These are phyloP conservation scores for Rhadinocentrus ornatus DNA, from an alignment of 2,797 vertebrate species.

Conservation along the genomic window DNA sequence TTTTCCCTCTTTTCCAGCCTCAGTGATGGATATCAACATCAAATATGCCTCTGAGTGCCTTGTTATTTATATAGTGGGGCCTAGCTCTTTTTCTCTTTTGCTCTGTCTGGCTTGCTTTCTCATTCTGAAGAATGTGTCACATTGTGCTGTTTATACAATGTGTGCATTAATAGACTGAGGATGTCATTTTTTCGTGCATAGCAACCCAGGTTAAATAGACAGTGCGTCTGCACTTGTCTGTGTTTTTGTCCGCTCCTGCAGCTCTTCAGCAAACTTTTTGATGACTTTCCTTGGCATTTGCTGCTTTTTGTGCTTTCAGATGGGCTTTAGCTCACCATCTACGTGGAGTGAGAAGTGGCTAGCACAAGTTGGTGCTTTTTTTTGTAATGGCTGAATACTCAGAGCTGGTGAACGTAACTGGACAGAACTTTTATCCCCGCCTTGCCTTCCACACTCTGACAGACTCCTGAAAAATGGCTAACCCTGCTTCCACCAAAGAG, in stretches of 20 bases:
- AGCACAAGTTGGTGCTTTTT: slow-evolving; percentile 79
- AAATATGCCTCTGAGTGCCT: slow-evolving; percentile 99
- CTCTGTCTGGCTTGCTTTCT: slow-evolving; percentile 61
- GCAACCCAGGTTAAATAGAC: slow-evolving; percentile 95
- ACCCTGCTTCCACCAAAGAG: slow-evolving; percentile 54
- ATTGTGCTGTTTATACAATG: slow-evolving; percentile 98
- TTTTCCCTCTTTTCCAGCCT: slow-evolving; percentile 79
- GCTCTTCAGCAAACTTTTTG: slow-evolving; percentile 79
- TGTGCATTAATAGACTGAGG: slow-evolving; percentile 94
- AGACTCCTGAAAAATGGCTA: slow-evolving; percentile 50
- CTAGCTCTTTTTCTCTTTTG: slow-evolving; percentile 87
- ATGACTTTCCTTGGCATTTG: slow-evolving; percentile 77
- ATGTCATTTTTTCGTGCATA: slow-evolving; percentile 95
- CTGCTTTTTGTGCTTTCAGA: slow-evolving; percentile 61
- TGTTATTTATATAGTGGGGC: slow-evolving; percentile 96
- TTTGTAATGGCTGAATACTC: slow-evolving; percentile 78
- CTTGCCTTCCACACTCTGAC: slow-evolving; percentile 39
- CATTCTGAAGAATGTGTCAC: slow-evolving; percentile 96
- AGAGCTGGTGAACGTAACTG: slow-evolving; percentile 53
- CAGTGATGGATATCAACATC: slow-evolving; percentile 99
- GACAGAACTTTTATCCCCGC: slow-evolving; percentile 43
- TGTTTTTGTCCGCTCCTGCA: slow-evolving; percentile 62
- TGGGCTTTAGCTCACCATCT: slow-evolving; percentile 65
- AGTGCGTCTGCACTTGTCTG: slow-evolving; percentile 66
- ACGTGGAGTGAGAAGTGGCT: slow-evolving; percentile 65